Evolutionary conservation across 2,113 vertebrate genomes (phyloP).

Genomic region (Callaeas wilsoni): DNA sequence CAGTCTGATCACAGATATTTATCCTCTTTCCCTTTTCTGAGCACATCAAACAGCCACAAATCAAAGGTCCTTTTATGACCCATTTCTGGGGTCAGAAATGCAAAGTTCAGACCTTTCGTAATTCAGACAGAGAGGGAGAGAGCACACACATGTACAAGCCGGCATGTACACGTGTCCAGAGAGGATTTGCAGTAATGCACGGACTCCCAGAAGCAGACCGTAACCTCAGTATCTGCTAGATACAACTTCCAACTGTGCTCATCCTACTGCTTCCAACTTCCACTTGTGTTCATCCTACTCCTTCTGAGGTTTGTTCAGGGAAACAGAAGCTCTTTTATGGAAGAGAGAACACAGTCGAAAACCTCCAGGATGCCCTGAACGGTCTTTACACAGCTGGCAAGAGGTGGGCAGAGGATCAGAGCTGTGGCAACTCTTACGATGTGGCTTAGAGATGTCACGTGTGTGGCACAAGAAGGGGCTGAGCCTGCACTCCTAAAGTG

Average conservation of each 20-base stretch:
- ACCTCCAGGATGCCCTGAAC: background rate
- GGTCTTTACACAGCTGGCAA: background rate
- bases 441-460: background rate
- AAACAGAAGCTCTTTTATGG: background rate
- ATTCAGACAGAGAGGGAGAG: background rate
- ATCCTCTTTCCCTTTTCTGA: background rate
- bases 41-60: background rate
- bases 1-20: background rate
- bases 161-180: fast-evolving
- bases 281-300: background rate
- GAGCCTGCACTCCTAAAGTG: background rate
- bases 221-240: background rate
- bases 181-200: background rate
- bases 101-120: background rate
- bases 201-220: background rate
- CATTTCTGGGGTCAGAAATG: background rate
- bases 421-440: background rate
- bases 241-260: background rate
- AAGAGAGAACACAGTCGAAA: background rate
- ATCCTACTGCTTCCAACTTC: background rate
- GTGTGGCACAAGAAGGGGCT: background rate
- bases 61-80: background rate
- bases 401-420: background rate
- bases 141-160: fast-evolving
- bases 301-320: background rate